These are phyloP conservation scores for Sinocyclocheilus maitianheensis DNA, from an alignment of 2,113 vertebrate genomes.

Conservation along the genomic window DNA sequence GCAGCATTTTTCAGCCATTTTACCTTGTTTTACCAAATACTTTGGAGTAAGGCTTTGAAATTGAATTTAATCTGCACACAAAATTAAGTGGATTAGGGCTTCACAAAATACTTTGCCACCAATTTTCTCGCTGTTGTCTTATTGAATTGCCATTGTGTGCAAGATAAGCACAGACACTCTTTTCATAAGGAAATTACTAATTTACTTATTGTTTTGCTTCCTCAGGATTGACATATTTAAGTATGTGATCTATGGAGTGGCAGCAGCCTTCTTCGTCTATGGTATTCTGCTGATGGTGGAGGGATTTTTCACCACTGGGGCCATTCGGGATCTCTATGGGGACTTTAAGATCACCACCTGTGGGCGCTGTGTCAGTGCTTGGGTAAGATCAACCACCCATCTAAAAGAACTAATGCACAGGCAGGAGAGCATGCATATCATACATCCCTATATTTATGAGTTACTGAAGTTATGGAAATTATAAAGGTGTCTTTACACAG, in stretches of 20 bases:
- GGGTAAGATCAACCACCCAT: constrained; percentile 78
- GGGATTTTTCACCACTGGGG: constrained; percentile 96
- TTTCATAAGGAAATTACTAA: background rate
- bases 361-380: constrained; percentile 95
- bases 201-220: constrained; percentile 44
- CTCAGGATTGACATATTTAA: constrained; percentile 96
- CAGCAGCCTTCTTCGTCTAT: constrained; percentile 96
- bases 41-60: background rate
- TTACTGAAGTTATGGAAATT: too few species aligned
- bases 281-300: constrained; percentile 97
- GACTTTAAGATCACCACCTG: constrained; percentile 99
- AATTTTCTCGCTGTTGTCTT: background rate
- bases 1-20: background rate
- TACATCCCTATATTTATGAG: too few species aligned
- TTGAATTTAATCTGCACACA: background rate
- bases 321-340: constrained; percentile 93
- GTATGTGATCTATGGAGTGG: constrained; percentile 96
- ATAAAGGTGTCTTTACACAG: too few species aligned
- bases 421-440: background rate
- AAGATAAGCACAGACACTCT: background rate
- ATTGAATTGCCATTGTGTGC: background rate
- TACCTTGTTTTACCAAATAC: background rate
- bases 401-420: background rate
- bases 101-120: background rate
- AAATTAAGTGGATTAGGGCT: background rate